These are phyloP conservation scores for Ferrisia virgata DNA, from an alignment of 2,888 invertebrate species.

Conservation along the genomic window DNA sequence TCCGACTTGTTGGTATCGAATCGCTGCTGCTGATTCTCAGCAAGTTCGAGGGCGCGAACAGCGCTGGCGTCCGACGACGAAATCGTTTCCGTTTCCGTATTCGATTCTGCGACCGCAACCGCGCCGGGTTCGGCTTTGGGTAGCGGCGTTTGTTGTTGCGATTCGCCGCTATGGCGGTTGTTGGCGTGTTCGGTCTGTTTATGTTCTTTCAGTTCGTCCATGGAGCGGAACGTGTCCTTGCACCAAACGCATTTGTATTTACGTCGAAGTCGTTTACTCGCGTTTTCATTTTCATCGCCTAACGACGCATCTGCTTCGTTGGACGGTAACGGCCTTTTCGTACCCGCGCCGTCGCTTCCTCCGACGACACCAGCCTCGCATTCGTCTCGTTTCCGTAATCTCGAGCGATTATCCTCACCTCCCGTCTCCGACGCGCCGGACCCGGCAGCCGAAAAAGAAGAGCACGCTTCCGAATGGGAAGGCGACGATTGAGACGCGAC, in stretches of 20 bases:
- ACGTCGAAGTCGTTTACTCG: conserved; percentile 47
- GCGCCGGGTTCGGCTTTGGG: no score
- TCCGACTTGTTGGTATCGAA: conserved; percentile 10
- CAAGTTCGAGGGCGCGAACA: neutral
- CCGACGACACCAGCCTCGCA: no score
- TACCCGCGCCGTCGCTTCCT: neutral
- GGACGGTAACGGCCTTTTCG: neutral
- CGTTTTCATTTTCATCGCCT: neutral
- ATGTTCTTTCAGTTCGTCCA: conserved; percentile 48
- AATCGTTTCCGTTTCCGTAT: neutral
- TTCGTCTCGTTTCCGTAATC: neutral
- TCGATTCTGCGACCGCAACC: no score
- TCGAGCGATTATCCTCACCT: neutral
- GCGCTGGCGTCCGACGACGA: neutral
- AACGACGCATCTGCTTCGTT: neutral
- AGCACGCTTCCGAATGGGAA: no score
- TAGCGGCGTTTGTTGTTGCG: neutral
- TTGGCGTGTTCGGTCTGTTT: neutral
- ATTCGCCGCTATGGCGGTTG: neutral
- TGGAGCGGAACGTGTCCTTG: conserved; percentile 47
- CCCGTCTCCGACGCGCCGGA: no score
- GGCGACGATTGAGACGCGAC: no score
- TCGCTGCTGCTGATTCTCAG: neutral
- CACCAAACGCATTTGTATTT: conserved; percentile 48
- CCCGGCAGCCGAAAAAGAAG: no score